Base-by-base conservation (phyloP, 2,888 invertebrate genomes). In the Muschampia plurimacula region DNA sequence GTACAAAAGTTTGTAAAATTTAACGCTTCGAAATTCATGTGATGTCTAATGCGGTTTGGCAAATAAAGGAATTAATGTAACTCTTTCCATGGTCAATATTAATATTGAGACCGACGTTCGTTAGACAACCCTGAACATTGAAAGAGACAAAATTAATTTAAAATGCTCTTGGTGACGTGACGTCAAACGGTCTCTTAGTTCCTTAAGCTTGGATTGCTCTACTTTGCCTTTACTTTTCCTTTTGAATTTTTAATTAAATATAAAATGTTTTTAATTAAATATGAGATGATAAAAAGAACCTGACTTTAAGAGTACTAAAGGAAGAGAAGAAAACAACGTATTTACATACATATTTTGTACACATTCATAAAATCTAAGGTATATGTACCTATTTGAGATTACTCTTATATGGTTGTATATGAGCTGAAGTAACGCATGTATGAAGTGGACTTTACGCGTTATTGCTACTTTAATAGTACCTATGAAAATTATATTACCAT, bases 81-180 rank as follows among this genome's bases (percentile, higher is more conserved):
- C 59, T 59, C 12, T 10, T 59, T 6, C 32, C 15, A 12, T 32
- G 28, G 13, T 59, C 32, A 3, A 59, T 32, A 32, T 32, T 32
- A 13, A 32, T 52, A 52, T 52, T 52, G 15, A 59, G 59, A 59
- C 28, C 57, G 2, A 32, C 6, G 77, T 10, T 60, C 39, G n/a
- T 22, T 12, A 57, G 28, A 64, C 10, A 41, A 62, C 39, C 32
- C n/a, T 55, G 41, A 52, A 63, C 52, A 39, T 63, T 60, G 36
- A 55, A 55, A 39, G 28, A 64, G 55, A 4, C 64, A 46, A 63
- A 69, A 44, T 70, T 69, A 69, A 69, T 69, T 69, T 65, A 70
- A 65, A 70, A 70, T 15, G 64, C 55, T 64, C 70, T 70, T 15
- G 28, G 64, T 65, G 64, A n/a, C n/a, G n/a, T 22, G 22, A 57